phyloP scores from a whole-genome alignment of 2,888 invertebrate species.

The Augochlorella aurata region DNA sequence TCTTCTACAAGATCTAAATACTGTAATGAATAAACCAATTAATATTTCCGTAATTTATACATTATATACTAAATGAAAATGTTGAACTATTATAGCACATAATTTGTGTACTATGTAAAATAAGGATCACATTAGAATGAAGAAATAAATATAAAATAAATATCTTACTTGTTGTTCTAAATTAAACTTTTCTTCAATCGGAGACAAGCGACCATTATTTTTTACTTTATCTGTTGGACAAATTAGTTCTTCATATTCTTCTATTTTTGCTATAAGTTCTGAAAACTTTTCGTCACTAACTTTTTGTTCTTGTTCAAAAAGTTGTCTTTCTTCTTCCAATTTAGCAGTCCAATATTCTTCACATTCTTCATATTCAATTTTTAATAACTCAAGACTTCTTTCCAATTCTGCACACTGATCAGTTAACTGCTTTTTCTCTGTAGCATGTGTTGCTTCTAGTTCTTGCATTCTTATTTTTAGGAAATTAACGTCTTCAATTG shows the following conservation, averaged over 20 bases:
- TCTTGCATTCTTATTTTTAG: slow-evolving; percentile 65
- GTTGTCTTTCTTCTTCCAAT: slow-evolving; percentile 89
- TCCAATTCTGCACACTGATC: slow-evolving; percentile 87
- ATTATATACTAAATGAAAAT: background rate
- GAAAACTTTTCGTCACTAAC: slow-evolving; percentile 89
- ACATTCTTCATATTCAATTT: slow-evolving; percentile 90
- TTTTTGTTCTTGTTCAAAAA: slow-evolving; percentile 89
- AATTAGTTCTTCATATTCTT: slow-evolving; percentile 91
- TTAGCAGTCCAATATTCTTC: slow-evolving; percentile 94
- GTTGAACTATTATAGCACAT: background rate
- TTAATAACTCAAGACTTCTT: slow-evolving; percentile 88
- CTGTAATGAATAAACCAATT: slow-evolving; percentile 76
- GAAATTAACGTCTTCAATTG: slow-evolving; percentile 12
- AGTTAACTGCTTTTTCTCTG: slow-evolving; percentile 81
- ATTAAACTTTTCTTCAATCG: slow-evolving; percentile 90
- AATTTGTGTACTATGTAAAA: background rate
- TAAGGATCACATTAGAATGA: background rate
- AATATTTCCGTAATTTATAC: background rate
- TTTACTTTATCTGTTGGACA: slow-evolving; percentile 81
- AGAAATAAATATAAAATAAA: slow-evolving; percentile 14
- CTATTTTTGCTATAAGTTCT: slow-evolving; percentile 88
- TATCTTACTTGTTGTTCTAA: slow-evolving; percentile 85
- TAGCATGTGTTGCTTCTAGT: slow-evolving; percentile 78
- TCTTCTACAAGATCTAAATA: slow-evolving; percentile 88
- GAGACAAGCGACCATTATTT: slow-evolving; percentile 85